phyloP scores from a whole-genome alignment of 2,888 invertebrate species.

The Melanotus villosus region DNA sequence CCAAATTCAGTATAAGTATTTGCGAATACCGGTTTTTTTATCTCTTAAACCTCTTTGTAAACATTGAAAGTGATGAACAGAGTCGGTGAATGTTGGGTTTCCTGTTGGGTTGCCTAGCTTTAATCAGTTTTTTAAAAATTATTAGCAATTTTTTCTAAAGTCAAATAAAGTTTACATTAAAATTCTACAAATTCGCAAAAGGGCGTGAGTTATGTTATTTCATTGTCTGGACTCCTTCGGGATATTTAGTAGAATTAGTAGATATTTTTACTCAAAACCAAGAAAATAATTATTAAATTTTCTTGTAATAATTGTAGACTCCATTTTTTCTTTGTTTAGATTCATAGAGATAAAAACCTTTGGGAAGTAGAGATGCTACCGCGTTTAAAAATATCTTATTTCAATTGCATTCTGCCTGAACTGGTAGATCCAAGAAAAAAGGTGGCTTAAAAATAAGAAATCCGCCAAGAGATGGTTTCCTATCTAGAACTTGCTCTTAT shows the following conservation, averaged over 20 bases:
- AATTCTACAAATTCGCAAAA: no score
- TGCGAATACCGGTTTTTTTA: no score
- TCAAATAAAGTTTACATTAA: no score
- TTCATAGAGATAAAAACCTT: neutral
- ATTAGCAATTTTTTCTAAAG: no score
- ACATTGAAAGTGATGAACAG: no score
- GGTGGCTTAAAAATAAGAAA: neutral
- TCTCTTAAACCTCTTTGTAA: no score
- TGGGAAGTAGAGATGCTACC: neutral
- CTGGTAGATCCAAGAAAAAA: constrained; percentile 1
- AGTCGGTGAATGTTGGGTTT: no score
- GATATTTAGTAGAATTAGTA: neutral
- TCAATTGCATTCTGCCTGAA: neutral
- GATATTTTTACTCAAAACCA: neutral
- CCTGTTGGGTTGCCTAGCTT: no score
- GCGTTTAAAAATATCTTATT: neutral
- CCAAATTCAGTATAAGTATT: no score
- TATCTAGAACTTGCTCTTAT: neutral
- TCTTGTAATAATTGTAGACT: neutral
- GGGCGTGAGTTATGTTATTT: neutral
- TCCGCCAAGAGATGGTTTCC: neutral
- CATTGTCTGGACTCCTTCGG: neutral
- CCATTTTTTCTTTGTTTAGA: neutral
- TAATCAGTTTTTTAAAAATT: no score
- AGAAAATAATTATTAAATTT: no score